Evolutionary conservation across 2,888 invertebrate species (phyloP), one percentile per base, ranked within the genome.

Genomic region (Cristatella mucedo): DNA sequence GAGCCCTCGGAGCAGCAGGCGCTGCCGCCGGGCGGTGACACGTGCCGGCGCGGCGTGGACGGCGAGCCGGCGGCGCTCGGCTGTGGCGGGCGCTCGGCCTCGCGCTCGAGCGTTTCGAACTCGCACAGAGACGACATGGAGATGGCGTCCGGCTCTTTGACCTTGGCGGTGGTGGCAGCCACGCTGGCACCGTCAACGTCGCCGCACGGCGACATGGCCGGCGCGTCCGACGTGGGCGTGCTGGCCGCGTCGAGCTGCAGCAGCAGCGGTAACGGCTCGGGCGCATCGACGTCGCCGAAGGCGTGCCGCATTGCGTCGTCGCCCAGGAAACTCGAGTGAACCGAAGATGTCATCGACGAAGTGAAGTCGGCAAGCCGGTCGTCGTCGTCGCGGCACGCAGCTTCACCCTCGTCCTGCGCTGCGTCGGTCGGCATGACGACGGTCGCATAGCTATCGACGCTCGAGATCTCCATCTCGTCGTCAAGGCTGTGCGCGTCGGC

Each of bases 321-420:
- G n/a, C n/a, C n/a, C n/a, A n/a, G n/a, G n/a, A n/a, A n/a, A 36
- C 26, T 29, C 15, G 36, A 36, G 4, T n/a, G 6, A 6, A 36
- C n/a, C 15, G 36, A 36, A 13, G 36, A 36, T 22, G 36, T 36
- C 36, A 36, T 36, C 15, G 36, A 36, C 15, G 36, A 36, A 6
- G 36, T 29, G 26, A 36, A 26, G 7, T 36, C 36, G 16, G 21
- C 7, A 4, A 36, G 24, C 5, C 36, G 36, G 18, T 36, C 36
- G 13, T 36, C 36, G n/a, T 15, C 5, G 15, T 7, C 24, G 4
- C 26, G 13, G 9, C 5, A 13, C 5, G 13, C 21, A 16, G 13
- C 24, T n/a, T n/a, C 36, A 13, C 16, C 5, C 24, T 7, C 24
- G 4, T 36, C 21, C n/a, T 6, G 15, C 5, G 13, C 21, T 24